Evolutionary conservation across 2,797 vertebrate species (phyloP).

Genomic region (Argya squamiceps): DNA sequence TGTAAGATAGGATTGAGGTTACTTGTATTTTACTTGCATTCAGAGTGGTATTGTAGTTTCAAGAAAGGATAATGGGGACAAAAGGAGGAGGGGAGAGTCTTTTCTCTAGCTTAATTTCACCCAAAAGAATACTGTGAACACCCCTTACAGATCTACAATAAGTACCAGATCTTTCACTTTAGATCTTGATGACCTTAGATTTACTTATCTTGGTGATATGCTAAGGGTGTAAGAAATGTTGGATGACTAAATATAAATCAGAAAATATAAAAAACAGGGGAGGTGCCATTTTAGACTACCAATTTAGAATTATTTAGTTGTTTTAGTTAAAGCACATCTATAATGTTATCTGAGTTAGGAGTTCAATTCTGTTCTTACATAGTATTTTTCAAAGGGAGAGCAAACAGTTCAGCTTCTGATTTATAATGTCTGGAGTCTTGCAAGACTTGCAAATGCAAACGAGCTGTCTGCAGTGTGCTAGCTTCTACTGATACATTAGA

Average conservation of each 20-base stretch:
- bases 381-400: background rate
- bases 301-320: too few species aligned
- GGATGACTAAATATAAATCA: background rate
- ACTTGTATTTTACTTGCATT: background rate
- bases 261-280: rapidly evolving
- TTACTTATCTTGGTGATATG: background rate
- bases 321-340: background rate
- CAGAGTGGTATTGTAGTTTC: background rate
- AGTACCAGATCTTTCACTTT: background rate
- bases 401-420: background rate
- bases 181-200: background rate
- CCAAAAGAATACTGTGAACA: background rate
- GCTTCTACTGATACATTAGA: background rate
- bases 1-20: background rate
- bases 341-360: background rate
- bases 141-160: background rate
- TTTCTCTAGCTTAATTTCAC: background rate
- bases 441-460: background rate
- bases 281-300: background rate
- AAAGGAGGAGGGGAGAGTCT: background rate
- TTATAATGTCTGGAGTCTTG: background rate
- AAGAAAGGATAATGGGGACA: background rate
- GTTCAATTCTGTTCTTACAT: background rate
- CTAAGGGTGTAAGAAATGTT: background rate
- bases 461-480: background rate